Conservation (phyloP, 1,140 invertebrate species). For the Ceratoteleas bidentatus region DNA sequence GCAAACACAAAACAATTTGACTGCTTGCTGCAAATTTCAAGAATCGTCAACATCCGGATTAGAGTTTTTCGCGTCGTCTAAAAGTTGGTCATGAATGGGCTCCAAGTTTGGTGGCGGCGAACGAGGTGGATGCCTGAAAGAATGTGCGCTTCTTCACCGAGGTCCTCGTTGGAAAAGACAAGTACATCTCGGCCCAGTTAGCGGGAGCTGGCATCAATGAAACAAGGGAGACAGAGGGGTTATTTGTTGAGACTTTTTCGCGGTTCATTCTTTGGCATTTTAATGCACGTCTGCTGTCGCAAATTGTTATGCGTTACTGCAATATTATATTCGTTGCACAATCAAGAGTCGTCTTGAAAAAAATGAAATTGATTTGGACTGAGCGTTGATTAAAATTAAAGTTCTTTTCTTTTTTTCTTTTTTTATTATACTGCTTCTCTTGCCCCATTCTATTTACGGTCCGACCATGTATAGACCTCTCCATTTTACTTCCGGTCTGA, state of each 20-base stretch:
- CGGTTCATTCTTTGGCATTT: conserved; percentile 3
- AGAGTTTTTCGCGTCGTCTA: conserved; percentile 26
- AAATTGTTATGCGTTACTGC: neutral
- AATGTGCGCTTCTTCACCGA: conserved; percentile 7
- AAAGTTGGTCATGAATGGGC: conserved; percentile 45
- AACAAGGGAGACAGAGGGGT: conserved; percentile 6
- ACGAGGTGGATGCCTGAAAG: conserved; percentile 2
- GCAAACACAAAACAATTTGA: conserved; percentile 38
- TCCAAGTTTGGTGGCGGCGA: conserved; percentile 17
- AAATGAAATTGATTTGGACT: no score
- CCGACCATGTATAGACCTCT: no score
- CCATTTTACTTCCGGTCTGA: no score
- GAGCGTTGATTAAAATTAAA: no score
- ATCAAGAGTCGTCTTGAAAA: no score
- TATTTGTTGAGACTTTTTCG: conserved; percentile 2
- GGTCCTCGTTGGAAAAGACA: conserved; percentile 8
- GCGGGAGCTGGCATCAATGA: conserved; percentile 6
- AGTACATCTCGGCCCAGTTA: conserved; percentile 24
- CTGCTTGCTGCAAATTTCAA: conserved; percentile 40
- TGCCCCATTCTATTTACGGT: no score
- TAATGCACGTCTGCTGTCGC: neutral
- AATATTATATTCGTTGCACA: neutral
- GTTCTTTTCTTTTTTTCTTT: no score
- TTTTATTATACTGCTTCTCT: no score
- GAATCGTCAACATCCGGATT: conserved; percentile 43